phyloP scores from a whole-genome alignment of 2,797 vertebrate species.

The Psittacula echo region DNA sequence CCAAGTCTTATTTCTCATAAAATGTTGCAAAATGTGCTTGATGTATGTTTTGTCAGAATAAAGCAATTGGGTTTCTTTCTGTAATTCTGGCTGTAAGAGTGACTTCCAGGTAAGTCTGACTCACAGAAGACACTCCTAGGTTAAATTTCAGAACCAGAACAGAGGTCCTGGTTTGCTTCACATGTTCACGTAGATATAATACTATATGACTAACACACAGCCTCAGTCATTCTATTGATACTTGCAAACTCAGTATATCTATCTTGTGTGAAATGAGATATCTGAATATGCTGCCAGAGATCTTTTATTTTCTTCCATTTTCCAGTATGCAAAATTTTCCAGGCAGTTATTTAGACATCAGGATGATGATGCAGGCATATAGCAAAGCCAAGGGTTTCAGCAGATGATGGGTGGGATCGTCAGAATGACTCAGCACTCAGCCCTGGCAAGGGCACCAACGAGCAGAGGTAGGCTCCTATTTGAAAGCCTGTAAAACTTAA shows the following conservation, averaged over 20 bases:
- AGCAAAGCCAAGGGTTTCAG: background rate
- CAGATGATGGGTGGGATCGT: rapidly evolving
- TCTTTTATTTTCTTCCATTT: background rate
- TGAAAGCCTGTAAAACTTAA: background rate
- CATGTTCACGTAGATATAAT: background rate
- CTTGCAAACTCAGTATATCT: background rate
- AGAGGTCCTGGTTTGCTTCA: background rate
- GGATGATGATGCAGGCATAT: background rate
- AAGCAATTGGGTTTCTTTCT: background rate
- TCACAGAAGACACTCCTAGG: background rate
- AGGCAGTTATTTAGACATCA: background rate
- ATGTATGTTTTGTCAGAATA: background rate
- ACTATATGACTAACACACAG: rapidly evolving
- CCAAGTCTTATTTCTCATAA: background rate
- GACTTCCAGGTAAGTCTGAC: background rate
- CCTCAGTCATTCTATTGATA: background rate
- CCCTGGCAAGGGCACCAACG: background rate
- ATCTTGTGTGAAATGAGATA: rapidly evolving
- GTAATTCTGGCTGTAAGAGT: background rate
- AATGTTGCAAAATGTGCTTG: background rate
- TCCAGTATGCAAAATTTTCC: background rate
- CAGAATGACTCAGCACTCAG: constrained; percentile 19
- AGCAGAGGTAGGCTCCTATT: background rate
- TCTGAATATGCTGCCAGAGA: background rate
- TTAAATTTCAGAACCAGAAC: background rate